Evolutionary conservation across 2,113 vertebrate species (phyloP).

Genomic region (Notarius lentiginosus): DNA sequence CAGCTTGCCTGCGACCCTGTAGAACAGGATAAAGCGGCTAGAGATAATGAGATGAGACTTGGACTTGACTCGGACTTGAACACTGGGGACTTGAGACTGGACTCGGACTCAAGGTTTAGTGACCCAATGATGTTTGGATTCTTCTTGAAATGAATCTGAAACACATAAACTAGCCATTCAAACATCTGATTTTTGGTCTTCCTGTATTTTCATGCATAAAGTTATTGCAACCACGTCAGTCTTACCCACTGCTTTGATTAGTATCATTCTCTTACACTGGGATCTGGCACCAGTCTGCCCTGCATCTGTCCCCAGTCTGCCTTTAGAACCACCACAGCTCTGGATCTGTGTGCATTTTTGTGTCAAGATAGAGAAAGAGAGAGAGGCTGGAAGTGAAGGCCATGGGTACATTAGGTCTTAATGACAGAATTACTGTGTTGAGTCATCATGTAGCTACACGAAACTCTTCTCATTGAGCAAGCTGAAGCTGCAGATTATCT

Average conservation of each 20-base stretch:
- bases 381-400: slow-evolving; percentile 60
- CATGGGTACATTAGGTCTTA: slow-evolving; percentile 75
- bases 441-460: slow-evolving; percentile 78
- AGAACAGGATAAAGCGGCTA: no score
- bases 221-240: not conserved
- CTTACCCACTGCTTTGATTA: not conserved
- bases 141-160: not conserved
- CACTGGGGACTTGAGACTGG: no score
- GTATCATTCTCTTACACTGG: slow-evolving; percentile 9
- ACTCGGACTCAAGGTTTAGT: no score
- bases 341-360: slow-evolving; percentile 53
- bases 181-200: not conserved
- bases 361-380: slow-evolving; percentile 37
- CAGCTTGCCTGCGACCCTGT: no score
- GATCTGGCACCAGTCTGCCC: slow-evolving; percentile 71
- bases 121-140: no score
- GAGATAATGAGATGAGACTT: no score
- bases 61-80: no score
- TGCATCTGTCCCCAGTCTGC: slow-evolving; percentile 58
- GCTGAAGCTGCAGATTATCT: slow-evolving; percentile 73
- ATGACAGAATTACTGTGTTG: slow-evolving; percentile 78
- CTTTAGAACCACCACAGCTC: slow-evolving; percentile 67
- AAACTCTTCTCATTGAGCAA: slow-evolving; percentile 62
- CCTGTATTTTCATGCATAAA: not conserved
- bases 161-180: not conserved